Evolutionary conservation across 2,797 vertebrate species (phyloP).

Genomic region (Peromyscus aztecus): DNA sequence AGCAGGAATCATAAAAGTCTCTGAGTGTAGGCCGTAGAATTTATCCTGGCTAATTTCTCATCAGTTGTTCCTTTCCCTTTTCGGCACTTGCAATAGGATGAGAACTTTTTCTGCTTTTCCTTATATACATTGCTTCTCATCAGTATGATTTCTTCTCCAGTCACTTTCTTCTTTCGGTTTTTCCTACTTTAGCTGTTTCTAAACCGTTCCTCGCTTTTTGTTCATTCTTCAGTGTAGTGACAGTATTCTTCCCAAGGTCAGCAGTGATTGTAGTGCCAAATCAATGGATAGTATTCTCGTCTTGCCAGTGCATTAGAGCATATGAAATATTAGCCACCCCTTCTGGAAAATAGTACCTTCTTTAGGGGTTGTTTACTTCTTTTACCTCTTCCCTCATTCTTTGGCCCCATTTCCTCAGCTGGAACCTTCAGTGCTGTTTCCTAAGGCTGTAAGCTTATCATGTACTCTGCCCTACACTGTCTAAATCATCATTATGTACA

Average conservation of each 20-base stretch:
- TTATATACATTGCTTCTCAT: neutral
- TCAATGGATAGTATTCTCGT: conserved; percentile 27
- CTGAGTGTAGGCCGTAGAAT: neutral
- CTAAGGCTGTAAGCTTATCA: conserved; percentile 30
- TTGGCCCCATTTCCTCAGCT: conserved; percentile 24
- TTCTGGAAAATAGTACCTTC: conserved; percentile 40
- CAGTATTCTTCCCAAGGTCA: conserved; percentile 11
- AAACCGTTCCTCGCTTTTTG: neutral
- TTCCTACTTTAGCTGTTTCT: conserved; percentile 2
- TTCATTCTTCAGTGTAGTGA: neutral
- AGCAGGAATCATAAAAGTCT: conserved; percentile 26
- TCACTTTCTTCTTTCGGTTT: conserved; percentile 23
- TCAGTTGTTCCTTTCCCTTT: neutral
- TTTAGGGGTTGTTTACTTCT: conserved; percentile 44
- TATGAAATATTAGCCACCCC: conserved; percentile 50
- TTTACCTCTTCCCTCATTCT: conserved; percentile 57
- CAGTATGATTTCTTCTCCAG: neutral
- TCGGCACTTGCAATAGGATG: neutral
- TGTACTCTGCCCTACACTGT: neutral
- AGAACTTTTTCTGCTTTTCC: neutral
- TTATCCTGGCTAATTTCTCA: neutral
- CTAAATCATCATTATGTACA: conserved; percentile 10
- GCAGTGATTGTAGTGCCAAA: conserved; percentile 33
- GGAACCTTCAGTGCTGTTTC: conserved; percentile 29
- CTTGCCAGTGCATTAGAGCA: conserved; percentile 30